Evolutionary conservation across 2,113 vertebrate species (phyloP), one percentile per base, ranked within the genome.

Genomic region (Myiozetetes cayanensis): DNA sequence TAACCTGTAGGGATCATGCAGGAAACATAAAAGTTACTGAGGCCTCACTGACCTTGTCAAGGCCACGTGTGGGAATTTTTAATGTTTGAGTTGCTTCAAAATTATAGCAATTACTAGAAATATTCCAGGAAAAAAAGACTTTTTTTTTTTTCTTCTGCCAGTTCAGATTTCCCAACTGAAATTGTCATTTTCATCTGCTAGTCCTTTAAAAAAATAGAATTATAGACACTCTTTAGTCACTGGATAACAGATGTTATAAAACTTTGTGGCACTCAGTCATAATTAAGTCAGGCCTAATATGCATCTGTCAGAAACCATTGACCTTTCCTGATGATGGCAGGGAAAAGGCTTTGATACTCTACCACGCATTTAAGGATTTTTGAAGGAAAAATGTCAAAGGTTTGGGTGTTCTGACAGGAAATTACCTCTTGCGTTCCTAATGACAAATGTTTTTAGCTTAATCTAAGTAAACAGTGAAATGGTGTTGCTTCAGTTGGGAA

Each of bases 31-130:
- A 98, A 98, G 98, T 98, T 98, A 98, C 98, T 96, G 86, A 96
- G 94, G 94, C 93, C 97, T 96, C 73, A 59, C 83, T 98, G 98
- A 98, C 98, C 97, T 95, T 98, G 98, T 98, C 98, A 98, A 98
- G 98, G 98, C 98, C 98, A 97, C 98, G 98, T 98, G 98, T 98
- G 98, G 98, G 98, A 98, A 99, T 99, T 99, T 98, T 97, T 97
- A 98, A 98, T 94, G 98, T 98, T 98, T 98, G 98, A 97, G 97
- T 98, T 98, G 97, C 98, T 98, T 98, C 97, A 97, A 99, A 99
- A 99, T 99, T 99, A 98, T 97, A 98, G 97, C 98, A 99, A 98
- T 99, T 99, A 98, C 98, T 97, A 98, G 65, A 98, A 98, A 98
- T 98, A 98, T 99, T 98, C 97, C 98, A 98, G 98, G 98, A 98